These are phyloP conservation scores for Ageneiosus marmoratus DNA, from an alignment of 2,113 vertebrate genomes.

Conservation along the genomic window DNA sequence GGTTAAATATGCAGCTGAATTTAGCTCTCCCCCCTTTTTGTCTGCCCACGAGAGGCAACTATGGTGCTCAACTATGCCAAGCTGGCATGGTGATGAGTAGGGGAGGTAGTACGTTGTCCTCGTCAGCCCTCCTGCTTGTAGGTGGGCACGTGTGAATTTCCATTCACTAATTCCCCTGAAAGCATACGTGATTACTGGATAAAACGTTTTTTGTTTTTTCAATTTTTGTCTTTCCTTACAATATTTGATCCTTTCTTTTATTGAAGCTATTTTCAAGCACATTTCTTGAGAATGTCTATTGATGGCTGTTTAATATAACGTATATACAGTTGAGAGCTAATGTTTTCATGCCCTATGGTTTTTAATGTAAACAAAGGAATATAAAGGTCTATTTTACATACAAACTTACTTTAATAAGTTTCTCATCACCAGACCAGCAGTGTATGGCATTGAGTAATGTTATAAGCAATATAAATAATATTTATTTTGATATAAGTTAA, in stretches of 20 bases:
- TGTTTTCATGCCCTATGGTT: neutral
- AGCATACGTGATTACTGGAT: neutral
- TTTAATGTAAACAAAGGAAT: neutral
- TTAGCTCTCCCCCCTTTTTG: constrained; percentile 32
- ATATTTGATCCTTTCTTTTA: neutral
- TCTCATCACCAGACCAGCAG: neutral
- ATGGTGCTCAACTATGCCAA: constrained; percentile 33
- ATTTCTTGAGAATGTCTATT: neutral
- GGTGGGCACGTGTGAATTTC: constrained; percentile 29
- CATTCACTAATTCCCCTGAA: constrained; percentile 11
- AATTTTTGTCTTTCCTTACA: neutral
- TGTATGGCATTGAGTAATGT: neutral
- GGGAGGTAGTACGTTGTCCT: constrained; percentile 24
- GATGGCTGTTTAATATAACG: neutral
- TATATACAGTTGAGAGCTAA: neutral
- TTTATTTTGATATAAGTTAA: no score
- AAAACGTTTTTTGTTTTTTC: neutral
- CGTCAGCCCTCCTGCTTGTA: constrained; percentile 19
- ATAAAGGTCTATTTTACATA: neutral
- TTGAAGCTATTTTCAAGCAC: neutral
- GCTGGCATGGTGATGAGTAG: constrained; percentile 43
- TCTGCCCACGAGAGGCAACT: constrained; percentile 32
- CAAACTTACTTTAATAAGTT: neutral
- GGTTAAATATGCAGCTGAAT: constrained; percentile 40
- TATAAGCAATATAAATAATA: neutral